Percentiles rank a stretch among this genome's conserved stretches.
Conservation (phyloP, 2,113 vertebrate species). For the Erinaceus europaeus region DNA sequence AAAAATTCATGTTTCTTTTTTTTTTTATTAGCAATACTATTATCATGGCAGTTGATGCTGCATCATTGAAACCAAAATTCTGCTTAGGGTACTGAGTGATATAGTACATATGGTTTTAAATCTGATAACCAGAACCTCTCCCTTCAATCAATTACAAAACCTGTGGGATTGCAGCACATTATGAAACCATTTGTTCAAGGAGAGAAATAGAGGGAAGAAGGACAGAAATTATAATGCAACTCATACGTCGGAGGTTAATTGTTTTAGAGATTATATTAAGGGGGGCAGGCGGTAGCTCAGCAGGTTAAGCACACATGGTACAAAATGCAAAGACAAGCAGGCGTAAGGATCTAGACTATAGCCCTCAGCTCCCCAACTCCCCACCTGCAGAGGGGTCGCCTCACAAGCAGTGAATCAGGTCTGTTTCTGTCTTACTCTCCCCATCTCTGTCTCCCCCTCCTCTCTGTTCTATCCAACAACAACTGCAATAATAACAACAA, state of each 20-base stretch:
- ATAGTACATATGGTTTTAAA: background rate
- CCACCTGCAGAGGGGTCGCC: too few species aligned
- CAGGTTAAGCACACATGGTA: too few species aligned
- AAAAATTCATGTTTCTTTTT: background rate
- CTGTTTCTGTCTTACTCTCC: too few species aligned
- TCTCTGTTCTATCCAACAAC: too few species aligned
- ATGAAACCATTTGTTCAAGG: background rate
- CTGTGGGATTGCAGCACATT: background rate
- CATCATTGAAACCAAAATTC: background rate
- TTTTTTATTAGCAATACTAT: constrained; percentile 3
- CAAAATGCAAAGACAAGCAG: too few species aligned
- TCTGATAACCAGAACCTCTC: background rate
- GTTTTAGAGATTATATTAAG: background rate
- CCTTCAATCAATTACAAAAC: background rate
- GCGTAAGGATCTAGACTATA: too few species aligned
- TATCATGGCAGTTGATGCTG: background rate
- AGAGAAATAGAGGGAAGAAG: background rate
- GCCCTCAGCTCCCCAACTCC: too few species aligned
- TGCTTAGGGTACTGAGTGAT: background rate
- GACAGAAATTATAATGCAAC: background rate
- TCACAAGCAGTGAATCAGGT: too few species aligned
- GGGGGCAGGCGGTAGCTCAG: too few species aligned
- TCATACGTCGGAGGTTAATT: background rate
- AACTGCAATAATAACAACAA: too few species aligned
- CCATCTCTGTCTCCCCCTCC: too few species aligned